A percentile compares a stretch with the other conserved stretches of the same genome.
Evolutionary conservation across 2,113 vertebrate genomes (phyloP).

Genomic region (Pseudolaguvia tuberculata): DNA sequence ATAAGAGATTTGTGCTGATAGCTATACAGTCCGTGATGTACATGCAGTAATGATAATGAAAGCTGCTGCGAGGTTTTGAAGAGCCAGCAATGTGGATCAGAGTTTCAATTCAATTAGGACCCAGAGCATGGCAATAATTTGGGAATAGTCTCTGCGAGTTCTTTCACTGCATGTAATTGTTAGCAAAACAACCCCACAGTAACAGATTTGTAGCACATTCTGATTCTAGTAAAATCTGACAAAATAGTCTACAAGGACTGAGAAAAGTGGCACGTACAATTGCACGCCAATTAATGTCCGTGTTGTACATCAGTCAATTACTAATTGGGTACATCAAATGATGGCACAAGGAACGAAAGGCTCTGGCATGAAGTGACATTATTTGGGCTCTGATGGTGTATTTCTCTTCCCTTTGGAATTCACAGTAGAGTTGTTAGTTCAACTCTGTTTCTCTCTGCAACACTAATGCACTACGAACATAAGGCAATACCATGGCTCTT

Average conservation of each 20-base stretch:
- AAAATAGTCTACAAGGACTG: constrained; percentile 33
- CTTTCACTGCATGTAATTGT: constrained; percentile 2
- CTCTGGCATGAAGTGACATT: constrained; percentile 41
- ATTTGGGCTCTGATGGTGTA: constrained; percentile 41
- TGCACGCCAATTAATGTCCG: constrained; percentile 42
- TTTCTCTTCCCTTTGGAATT: constrained; percentile 32
- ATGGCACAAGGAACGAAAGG: constrained; percentile 31
- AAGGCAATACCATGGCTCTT: constrained; percentile 3
- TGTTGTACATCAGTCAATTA: constrained; percentile 42
- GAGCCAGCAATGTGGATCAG: neutral
- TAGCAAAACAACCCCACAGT: too few species aligned
- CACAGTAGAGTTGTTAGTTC: constrained; percentile 23
- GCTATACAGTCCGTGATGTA: neutral
- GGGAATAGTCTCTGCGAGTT: constrained; percentile 10
- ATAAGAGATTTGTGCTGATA: constrained; percentile 6
- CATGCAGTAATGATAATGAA: constrained; percentile 1
- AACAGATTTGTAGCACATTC: too few species aligned
- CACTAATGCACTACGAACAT: constrained; percentile 20
- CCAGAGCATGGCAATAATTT: neutral
- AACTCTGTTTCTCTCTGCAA: constrained; percentile 3
- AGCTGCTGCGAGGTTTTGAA: neutral
- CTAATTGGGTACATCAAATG: constrained; percentile 39
- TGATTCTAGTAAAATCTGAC: too few species aligned
- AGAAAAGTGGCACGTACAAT: constrained; percentile 10
- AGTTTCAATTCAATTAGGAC: neutral